Conservation (phyloP, 2,113 vertebrate genomes). For the Etia nguti region DNA sequence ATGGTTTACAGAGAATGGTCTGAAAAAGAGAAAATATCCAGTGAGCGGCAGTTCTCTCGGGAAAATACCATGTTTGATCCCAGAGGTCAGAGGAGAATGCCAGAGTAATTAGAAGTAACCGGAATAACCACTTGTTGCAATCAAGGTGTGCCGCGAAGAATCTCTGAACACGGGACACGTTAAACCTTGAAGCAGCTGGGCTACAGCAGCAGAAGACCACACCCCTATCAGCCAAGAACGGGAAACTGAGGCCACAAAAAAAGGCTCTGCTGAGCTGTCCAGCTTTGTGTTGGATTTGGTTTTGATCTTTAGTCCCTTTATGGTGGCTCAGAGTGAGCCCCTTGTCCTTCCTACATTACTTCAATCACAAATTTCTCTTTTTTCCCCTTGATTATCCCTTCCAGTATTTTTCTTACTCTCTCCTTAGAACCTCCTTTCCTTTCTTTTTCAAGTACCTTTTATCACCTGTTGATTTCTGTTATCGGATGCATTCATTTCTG, state of each 20-base stretch:
- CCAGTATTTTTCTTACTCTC: not conserved
- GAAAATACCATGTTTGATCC: not conserved
- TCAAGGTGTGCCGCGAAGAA: not conserved
- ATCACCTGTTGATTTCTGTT: not conserved
- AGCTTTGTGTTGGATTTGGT: not conserved
- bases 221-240: not conserved
- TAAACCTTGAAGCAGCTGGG: not conserved
- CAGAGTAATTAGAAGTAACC: not conserved
- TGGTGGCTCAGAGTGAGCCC: not conserved
- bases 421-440: not conserved
- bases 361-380: not conserved
- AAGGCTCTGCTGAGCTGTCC: not conserved
- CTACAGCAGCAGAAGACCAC: not conserved
- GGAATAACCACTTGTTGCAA: not conserved
- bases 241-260: not conserved
- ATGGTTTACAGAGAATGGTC: not conserved
- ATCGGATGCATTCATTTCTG: not conserved
- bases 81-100: not conserved
- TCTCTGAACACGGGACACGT: not conserved
- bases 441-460: not conserved
- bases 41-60: fast-evolving
- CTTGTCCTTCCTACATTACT: not conserved
- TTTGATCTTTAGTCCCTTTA: not conserved
- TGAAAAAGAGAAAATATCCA: not conserved
- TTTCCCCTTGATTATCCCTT: fast-evolving